Percentiles rank a stretch among this genome's conserved stretches.
These are phyloP conservation scores for Caerostris extrusa DNA, from an alignment of 1,140 invertebrate species.

Conservation along the genomic window DNA sequence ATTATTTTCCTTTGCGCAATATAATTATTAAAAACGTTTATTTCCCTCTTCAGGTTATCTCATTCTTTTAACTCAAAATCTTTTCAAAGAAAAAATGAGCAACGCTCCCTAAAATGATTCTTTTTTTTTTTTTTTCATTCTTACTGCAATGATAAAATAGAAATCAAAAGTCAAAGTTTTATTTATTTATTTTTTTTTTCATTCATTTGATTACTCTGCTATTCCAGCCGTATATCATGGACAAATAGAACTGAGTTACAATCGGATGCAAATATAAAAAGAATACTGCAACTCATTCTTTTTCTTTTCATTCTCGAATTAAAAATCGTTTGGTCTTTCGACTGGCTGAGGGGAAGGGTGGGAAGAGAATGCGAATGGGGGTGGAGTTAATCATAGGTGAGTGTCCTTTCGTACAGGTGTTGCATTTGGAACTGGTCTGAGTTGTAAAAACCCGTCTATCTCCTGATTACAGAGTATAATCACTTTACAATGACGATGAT, in stretches of 20 bases:
- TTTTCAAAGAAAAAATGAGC: too few relatives aligned
- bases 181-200: background rate
- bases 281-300: background rate
- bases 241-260: background rate
- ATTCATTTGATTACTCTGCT: background rate
- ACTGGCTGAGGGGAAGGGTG: background rate
- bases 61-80: too few relatives aligned
- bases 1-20: too few relatives aligned
- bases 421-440: slow-evolving; percentile 30
- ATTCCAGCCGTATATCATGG: background rate
- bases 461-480: slow-evolving; percentile 3
- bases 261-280: slow-evolving; percentile 18
- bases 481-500: slow-evolving; percentile 16
- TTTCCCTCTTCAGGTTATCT: too few relatives aligned
- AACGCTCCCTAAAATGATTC: too few relatives aligned
- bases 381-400: slow-evolving; percentile 41
- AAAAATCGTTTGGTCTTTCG: slow-evolving; percentile 20
- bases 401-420: slow-evolving; percentile 47
- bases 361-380: background rate
- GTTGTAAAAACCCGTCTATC: slow-evolving; percentile 34
- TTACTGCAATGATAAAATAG: background rate
- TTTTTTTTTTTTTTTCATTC: too few relatives aligned
- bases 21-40: too few relatives aligned
- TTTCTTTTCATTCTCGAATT: background rate
- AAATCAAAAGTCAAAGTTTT: background rate